phyloP scores from a whole-genome alignment of 2,113 vertebrate genomes.

The Corydoras sp. region DNA sequence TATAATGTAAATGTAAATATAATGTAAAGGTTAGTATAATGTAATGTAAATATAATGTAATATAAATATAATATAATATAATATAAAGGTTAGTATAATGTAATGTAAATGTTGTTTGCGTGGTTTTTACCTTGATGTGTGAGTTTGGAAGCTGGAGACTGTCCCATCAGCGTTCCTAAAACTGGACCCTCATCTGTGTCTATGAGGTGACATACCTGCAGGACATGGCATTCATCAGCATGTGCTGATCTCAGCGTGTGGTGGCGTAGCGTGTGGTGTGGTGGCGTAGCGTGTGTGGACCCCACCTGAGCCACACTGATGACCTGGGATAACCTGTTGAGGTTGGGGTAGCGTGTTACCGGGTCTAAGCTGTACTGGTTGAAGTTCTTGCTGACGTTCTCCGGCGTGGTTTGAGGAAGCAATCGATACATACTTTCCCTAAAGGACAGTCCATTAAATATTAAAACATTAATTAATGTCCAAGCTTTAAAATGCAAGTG shows the following conservation, averaged over 20 bases:
- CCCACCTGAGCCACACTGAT: slow-evolving; percentile 81
- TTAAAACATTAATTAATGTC: neutral
- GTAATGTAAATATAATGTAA: no score
- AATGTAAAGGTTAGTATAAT: no score
- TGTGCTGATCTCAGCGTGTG: no score
- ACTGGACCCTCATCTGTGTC: slow-evolving; percentile 78
- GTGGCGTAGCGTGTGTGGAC: neutral
- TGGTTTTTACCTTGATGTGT: slow-evolving; percentile 69
- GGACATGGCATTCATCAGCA: neutral
- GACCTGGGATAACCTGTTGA: slow-evolving; percentile 65
- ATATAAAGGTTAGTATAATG: no score
- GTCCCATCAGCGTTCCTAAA: slow-evolving; percentile 61
- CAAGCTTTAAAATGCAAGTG: neutral
- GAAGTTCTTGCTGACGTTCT: slow-evolving; percentile 95
- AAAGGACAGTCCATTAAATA: slow-evolving; percentile 16
- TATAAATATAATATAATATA: no score
- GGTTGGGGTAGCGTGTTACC: slow-evolving; percentile 81
- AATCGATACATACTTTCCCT: slow-evolving; percentile 92
- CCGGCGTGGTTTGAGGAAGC: slow-evolving; percentile 90
- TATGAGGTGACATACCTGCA: slow-evolving; percentile 84
- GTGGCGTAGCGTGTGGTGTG: no score
- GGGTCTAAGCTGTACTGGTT: slow-evolving; percentile 87
- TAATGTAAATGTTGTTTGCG: no score
- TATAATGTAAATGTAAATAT: no score
- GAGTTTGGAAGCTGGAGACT: slow-evolving; percentile 68